Percentiles rank a stretch among this genome's conserved stretches.
Evolutionary conservation across 1,140 invertebrate genomes (phyloP).

Genomic region (Tetramorium simillimum): DNA sequence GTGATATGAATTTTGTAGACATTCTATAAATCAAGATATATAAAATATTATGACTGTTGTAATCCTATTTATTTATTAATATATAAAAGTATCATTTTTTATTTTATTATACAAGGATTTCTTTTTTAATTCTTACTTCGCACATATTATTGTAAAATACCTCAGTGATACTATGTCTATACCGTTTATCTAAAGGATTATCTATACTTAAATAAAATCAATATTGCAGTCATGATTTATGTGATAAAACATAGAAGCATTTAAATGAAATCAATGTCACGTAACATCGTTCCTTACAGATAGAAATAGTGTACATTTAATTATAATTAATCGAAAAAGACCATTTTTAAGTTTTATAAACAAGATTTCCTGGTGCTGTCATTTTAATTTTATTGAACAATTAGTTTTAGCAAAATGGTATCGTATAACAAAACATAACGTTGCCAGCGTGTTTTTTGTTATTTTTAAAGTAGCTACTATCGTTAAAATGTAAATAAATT

Average conservation of each 20-base stretch:
- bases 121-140: not conserved
- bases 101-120: not conserved
- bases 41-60: not conserved
- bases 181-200: not conserved
- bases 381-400: not conserved
- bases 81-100: not conserved
- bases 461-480: not conserved
- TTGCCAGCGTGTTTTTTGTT: not conserved
- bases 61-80: slow-evolving; percentile 10
- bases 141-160: not conserved
- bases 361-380: not conserved
- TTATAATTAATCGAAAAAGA: slow-evolving; percentile 5
- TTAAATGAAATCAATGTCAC: slow-evolving; percentile 10
- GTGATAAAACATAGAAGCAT: slow-evolving; percentile 21
- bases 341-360: not conserved
- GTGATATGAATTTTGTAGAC: not conserved
- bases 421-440: not conserved
- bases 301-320: not conserved
- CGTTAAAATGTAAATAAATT: not conserved
- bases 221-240: not conserved
- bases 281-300: not conserved
- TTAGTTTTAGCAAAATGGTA: not conserved
- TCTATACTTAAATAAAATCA: not conserved
- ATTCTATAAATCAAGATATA: slow-evolving; percentile 10
- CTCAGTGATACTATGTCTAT: not conserved